Evolutionary conservation across 2,888 invertebrate species (phyloP).

Genomic region (Limenitis camilla): DNA sequence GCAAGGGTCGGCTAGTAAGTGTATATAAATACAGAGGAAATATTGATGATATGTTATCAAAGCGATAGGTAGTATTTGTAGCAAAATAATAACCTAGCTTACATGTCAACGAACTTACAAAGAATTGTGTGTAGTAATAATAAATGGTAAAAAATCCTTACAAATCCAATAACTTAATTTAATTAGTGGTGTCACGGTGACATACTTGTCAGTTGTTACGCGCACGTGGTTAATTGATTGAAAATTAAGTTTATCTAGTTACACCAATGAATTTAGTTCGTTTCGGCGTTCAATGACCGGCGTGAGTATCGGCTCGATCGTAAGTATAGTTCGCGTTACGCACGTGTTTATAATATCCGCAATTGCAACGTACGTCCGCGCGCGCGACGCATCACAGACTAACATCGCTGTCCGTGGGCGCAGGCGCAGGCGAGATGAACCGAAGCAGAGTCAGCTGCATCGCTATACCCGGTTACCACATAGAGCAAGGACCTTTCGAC

Average conservation of each 20-base stretch:
- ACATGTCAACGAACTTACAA: constrained; percentile 12
- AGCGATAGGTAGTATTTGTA: background rate
- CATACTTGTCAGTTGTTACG: constrained; percentile 3
- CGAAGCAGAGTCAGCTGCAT: constrained; percentile 51
- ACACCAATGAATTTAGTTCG: constrained; percentile 16
- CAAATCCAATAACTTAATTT: constrained; percentile 19
- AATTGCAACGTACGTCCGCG: constrained; percentile 53
- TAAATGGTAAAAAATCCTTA: background rate
- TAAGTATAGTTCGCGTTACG: background rate
- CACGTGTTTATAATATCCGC: constrained; percentile 17
- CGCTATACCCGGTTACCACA: constrained; percentile 67
- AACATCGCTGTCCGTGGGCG: constrained; percentile 29
- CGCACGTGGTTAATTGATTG: constrained; percentile 3
- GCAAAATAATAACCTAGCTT: background rate
- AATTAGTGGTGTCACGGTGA: constrained; percentile 19
- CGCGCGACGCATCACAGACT: constrained; percentile 60
- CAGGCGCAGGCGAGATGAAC: constrained; percentile 49
- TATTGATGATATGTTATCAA: constrained; percentile 14
- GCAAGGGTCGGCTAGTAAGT: no score
- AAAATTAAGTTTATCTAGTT: constrained; percentile 16
- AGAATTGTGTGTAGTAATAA: background rate
- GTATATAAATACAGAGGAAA: constrained; percentile 6
- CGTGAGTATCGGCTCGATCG: constrained; percentile 17
- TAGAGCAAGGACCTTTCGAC: constrained; percentile 71
- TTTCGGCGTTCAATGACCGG: constrained; percentile 32